Percentiles rank a stretch among this genome's conserved stretches.
Evolutionary conservation across 1,140 invertebrate genomes (phyloP).

Genomic region (Prorops nasuta): DNA sequence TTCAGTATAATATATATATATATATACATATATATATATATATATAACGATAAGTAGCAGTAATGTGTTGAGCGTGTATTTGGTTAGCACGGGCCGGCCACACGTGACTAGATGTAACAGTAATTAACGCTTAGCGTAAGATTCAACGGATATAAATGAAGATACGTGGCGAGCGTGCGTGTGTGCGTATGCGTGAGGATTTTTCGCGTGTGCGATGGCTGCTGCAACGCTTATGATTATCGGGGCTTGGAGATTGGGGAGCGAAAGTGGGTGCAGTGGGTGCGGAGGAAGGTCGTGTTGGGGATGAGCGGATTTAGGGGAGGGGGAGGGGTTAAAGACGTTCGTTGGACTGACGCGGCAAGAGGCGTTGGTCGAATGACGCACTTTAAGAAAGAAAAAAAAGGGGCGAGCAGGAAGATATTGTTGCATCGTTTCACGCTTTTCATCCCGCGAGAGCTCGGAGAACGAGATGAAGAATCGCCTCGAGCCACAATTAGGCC

Average conservation of each 20-base stretch:
- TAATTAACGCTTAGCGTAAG: slow-evolving; percentile 52
- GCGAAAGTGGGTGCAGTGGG: background rate
- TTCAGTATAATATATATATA: too few species aligned
- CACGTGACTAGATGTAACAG: slow-evolving; percentile 52
- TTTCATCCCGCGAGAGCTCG: slow-evolving; percentile 32
- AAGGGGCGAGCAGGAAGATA: background rate
- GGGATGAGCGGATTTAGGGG: slow-evolving; percentile 15
- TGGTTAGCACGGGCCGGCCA: slow-evolving; percentile 56
- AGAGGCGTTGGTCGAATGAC: slow-evolving; percentile 53
- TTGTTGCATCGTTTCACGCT: slow-evolving; percentile 23
- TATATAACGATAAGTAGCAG: too few species aligned
- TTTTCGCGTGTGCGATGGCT: background rate
- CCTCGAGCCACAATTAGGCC: too few species aligned
- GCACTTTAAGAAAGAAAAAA: slow-evolving; percentile 35
- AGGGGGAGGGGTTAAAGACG: slow-evolving; percentile 28
- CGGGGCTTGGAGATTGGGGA: background rate
- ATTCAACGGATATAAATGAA: slow-evolving; percentile 37
- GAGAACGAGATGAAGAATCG: too few species aligned
- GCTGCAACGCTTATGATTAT: too few species aligned
- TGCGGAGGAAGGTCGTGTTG: too few species aligned
- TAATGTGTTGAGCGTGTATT: too few species aligned
- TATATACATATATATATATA: too few species aligned
- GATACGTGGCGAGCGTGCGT: slow-evolving; percentile 18
- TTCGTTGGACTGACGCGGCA: slow-evolving; percentile 51
- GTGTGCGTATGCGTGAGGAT: slow-evolving; percentile 10